Evolutionary conservation across 2,113 vertebrate genomes (phyloP), one percentile per base, ranked within the genome.

Genomic region (Lepus europaeus): DNA sequence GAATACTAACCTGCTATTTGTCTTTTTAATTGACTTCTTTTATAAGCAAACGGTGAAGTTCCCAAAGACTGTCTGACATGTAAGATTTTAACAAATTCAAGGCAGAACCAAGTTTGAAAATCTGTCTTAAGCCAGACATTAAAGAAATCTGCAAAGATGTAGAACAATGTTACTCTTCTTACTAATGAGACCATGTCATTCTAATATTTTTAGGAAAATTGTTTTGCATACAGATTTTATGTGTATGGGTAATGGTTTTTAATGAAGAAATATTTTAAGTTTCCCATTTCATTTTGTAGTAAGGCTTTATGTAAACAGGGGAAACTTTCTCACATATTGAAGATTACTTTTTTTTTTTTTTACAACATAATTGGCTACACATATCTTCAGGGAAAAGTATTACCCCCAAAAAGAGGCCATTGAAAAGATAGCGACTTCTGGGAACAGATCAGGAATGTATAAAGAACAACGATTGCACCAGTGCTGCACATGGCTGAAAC

Each of bases 71-170:
- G 33, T 17, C 56, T 13, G 59, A 84, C 22, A 12, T 73, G 23
- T 22, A 69, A 25, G 39, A 45, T 53, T 86, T 79, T 93, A 90
- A 82, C 29, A 39, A 81, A 76, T 80, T 87, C 39, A 66, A 72
- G 87, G 36, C 63, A 82, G 27, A 77, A 69, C 4, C 53, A 70
- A 77, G n/a, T 49, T 76, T 86, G 56, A 82, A 69, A 90, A 82
- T 72, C 53, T 87, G 20, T 56, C 29, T 93, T 56, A 64, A 90
- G 22, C 36, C 69, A 66, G 27, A 93, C 23, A 86, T 69, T 76
- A 82, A 95, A 93, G 17, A 81, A 77, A 69, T 61, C 56, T 93
- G 20, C 76, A 53, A 74, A 90, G 39, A 87, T 76, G 31, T n/a
- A 93, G 72, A 64, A 90, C 3, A 61, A 6, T 72, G n/a, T 56